Conservation (phyloP, 2,797 vertebrate species). For the Falco concolor region DNA sequence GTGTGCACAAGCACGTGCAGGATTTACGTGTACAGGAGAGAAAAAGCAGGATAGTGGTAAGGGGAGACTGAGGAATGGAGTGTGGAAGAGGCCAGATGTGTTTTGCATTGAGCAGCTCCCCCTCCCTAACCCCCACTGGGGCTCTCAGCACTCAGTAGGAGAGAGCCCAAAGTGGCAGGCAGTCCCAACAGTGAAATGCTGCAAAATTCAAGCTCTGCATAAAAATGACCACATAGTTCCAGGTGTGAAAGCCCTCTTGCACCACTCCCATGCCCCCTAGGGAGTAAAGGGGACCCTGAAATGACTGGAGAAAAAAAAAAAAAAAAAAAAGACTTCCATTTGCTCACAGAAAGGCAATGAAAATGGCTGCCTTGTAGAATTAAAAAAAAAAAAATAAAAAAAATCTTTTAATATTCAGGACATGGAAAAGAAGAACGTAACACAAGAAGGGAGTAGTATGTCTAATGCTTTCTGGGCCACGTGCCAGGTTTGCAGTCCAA, state of each 20-base stretch:
- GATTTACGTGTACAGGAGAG: background rate
- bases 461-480: background rate
- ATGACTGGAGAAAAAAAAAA: background rate
- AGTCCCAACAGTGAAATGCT: background rate
- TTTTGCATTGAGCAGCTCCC: background rate
- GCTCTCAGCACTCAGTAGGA: background rate
- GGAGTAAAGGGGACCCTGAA: background rate
- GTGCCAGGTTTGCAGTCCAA: background rate
- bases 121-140: background rate
- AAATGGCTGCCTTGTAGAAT: background rate
- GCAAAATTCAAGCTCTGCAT: background rate
- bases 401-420: background rate
- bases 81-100: background rate
- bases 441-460: background rate
- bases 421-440: background rate
- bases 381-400: background rate
- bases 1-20: background rate
- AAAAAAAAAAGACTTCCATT: background rate
- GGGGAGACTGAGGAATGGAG: background rate
- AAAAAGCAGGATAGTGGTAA: background rate
- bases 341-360: background rate
- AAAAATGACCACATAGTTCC: background rate
- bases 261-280: fast-evolving
- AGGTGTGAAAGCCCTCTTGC: background rate
- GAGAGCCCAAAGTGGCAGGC: background rate